These are phyloP conservation scores for Petrocephalus zakoni DNA, from an alignment of 2,113 vertebrate species.

Conservation along the genomic window DNA sequence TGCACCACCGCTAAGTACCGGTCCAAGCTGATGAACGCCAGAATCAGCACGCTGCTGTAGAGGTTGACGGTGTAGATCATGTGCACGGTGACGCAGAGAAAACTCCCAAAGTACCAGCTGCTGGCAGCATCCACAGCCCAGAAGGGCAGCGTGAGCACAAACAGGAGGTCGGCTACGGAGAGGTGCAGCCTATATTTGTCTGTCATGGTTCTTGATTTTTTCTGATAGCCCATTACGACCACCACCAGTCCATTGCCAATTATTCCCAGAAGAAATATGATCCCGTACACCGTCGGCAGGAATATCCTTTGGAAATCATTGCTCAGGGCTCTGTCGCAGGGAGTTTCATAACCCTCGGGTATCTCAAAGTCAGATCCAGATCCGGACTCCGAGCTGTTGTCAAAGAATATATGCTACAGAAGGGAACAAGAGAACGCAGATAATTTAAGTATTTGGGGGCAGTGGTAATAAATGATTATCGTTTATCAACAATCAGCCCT, in stretches of 20 bases:
- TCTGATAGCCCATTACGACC: slow-evolving; percentile 94
- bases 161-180: slow-evolving; percentile 89
- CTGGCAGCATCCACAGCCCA: slow-evolving; percentile 87
- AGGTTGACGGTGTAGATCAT: slow-evolving; percentile 94
- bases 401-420: slow-evolving; percentile 44
- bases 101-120: slow-evolving; percentile 80
- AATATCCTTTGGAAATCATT: slow-evolving; percentile 79
- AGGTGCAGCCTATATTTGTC: slow-evolving; percentile 95
- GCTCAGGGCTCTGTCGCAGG: slow-evolving; percentile 62
- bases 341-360: slow-evolving; percentile 55
- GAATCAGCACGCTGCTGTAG: slow-evolving; percentile 91
- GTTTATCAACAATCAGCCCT: not conserved
- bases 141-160: slow-evolving; percentile 90
- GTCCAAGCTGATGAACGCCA: slow-evolving; percentile 95
- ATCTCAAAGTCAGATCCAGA: slow-evolving; percentile 55
- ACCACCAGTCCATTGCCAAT: slow-evolving; percentile 91
- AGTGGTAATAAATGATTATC: not conserved
- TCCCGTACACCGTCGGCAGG: slow-evolving; percentile 80
- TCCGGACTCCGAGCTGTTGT: slow-evolving; percentile 52
- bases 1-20: slow-evolving; percentile 89
- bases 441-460: not conserved
- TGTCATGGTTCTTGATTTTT: slow-evolving; percentile 87
- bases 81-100: slow-evolving; percentile 83
- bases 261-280: slow-evolving; percentile 86
- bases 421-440: not conserved